Percentiles rank a stretch among this genome's conserved stretches.
Conservation (phyloP, 2,113 vertebrate genomes). For the Periophthalmus modestus region DNA sequence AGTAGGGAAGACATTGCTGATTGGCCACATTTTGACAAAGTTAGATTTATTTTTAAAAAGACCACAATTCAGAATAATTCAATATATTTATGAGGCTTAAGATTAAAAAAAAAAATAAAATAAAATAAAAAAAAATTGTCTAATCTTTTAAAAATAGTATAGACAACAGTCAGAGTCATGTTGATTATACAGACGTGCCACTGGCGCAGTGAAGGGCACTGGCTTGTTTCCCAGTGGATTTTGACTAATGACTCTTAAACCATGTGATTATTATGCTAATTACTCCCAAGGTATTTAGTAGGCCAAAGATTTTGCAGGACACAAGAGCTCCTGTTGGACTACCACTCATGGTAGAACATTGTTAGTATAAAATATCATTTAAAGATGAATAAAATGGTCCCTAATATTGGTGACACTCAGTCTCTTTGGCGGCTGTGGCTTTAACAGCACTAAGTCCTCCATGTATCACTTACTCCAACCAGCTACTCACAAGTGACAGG, state of each 20-base stretch:
- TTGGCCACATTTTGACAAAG: slow-evolving; percentile 58
- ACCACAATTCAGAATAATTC: no score
- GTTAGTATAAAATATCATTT: not conserved
- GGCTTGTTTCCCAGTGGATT: not conserved
- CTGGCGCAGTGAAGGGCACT: not conserved
- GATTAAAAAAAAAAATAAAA: no score
- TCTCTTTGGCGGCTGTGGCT: slow-evolving; percentile 55
- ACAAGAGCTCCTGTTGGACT: not conserved
- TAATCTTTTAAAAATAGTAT: not conserved
- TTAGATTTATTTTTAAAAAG: slow-evolving; percentile 51
- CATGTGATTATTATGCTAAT: not conserved
- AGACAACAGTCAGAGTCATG: not conserved
- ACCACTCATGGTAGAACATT: not conserved
- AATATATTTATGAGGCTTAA: no score
- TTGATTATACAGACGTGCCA: not conserved
- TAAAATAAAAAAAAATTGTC: no score
- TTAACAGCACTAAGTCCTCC: slow-evolving; percentile 61
- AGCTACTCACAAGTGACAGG: slow-evolving; percentile 48
- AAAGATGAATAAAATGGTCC: slow-evolving; percentile 17
- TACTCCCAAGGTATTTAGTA: not conserved
- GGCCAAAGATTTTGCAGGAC: not conserved
- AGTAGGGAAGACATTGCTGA: slow-evolving; percentile 48
- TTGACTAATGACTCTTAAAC: not conserved
- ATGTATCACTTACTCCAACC: slow-evolving; percentile 64
- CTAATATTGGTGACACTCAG: slow-evolving; percentile 58